A percentile compares a stretch with the other conserved stretches of the same genome.
phyloP scores from a whole-genome alignment of 2,888 invertebrate genomes.

The Latheticus oryzae region DNA sequence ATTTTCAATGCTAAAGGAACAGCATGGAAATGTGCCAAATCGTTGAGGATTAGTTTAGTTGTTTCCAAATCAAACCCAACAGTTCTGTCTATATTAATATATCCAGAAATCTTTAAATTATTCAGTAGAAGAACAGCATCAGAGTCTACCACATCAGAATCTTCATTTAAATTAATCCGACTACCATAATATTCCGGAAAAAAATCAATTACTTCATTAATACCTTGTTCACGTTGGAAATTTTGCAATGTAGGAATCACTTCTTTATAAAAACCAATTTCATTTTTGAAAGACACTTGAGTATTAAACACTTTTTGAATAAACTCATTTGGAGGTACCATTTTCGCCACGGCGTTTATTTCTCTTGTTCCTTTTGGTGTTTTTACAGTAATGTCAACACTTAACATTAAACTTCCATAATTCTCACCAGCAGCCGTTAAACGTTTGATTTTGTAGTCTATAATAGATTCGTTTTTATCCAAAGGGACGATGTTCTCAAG shows the following conservation, averaged over 20 bases:
- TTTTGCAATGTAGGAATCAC: conserved; percentile 64
- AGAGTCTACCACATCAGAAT: background rate
- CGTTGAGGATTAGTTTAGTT: conserved; percentile 61
- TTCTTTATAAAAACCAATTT: conserved; percentile 67
- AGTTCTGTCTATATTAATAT: conserved; percentile 63
- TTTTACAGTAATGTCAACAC: conserved; percentile 56
- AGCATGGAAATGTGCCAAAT: conserved; percentile 69
- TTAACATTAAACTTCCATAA: conserved; percentile 70
- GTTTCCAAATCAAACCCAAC: conserved; percentile 66
- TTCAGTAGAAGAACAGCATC: conserved; percentile 68
- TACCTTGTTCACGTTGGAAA: conserved; percentile 64
- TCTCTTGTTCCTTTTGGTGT: conserved; percentile 32
- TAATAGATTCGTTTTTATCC: conserved; percentile 18
- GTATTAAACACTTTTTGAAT: conserved; percentile 66
- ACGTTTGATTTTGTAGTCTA: conserved; percentile 57
- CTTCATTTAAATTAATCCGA: conserved; percentile 46
- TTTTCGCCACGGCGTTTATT: conserved; percentile 44
- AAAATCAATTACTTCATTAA: conserved; percentile 58
- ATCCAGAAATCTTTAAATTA: conserved; percentile 66
- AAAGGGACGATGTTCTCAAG: conserved; percentile 7
- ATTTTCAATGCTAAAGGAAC: conserved; percentile 67
- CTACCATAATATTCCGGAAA: conserved; percentile 55
- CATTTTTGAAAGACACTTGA: conserved; percentile 67
- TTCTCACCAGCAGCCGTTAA: conserved; percentile 70
- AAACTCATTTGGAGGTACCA: conserved; percentile 41